Evolutionary conservation across 2,113 vertebrate species (phyloP).

Genomic region (Pteropus alecto): DNA sequence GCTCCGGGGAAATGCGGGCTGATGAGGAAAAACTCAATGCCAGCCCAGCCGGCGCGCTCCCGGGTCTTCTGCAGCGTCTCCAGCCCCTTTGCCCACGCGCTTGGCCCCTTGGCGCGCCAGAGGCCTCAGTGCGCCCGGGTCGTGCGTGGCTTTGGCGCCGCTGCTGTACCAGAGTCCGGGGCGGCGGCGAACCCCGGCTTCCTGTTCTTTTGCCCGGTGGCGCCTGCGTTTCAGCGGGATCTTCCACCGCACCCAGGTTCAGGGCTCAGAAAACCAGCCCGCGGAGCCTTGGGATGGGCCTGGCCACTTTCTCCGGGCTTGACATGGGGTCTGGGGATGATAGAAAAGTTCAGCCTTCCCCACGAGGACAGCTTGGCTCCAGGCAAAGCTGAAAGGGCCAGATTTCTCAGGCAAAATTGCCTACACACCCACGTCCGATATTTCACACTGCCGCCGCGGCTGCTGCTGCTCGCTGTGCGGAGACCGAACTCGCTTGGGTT

Average conservation of each 20-base stretch:
- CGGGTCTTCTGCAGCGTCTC: too few species aligned
- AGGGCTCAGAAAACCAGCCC: background rate
- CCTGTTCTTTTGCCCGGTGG: background rate
- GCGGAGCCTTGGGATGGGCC: background rate
- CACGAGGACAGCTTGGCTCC: background rate
- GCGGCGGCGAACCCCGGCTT: background rate
- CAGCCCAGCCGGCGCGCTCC: background rate
- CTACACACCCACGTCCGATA: rapidly evolving
- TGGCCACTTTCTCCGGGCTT: background rate
- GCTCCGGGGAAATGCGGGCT: background rate
- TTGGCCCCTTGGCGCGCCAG: background rate
- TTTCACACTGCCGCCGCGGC: rapidly evolving
- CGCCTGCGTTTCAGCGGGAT: background rate
- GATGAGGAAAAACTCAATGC: conserved; percentile 46
- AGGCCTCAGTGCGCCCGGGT: background rate
- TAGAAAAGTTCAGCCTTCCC: background rate
- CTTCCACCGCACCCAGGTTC: background rate
- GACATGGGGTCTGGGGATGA: background rate
- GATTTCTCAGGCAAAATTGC: background rate
- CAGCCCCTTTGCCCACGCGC: background rate
- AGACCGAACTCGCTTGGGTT: rapidly evolving
- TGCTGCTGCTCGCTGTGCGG: rapidly evolving
- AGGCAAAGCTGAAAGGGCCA: background rate
- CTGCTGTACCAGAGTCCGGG: background rate
- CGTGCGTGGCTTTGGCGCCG: background rate